Evolutionary conservation across 2,797 vertebrate species (phyloP), one percentile per base, ranked within the genome.

Genomic region (Threskiornis aethiopicus): DNA sequence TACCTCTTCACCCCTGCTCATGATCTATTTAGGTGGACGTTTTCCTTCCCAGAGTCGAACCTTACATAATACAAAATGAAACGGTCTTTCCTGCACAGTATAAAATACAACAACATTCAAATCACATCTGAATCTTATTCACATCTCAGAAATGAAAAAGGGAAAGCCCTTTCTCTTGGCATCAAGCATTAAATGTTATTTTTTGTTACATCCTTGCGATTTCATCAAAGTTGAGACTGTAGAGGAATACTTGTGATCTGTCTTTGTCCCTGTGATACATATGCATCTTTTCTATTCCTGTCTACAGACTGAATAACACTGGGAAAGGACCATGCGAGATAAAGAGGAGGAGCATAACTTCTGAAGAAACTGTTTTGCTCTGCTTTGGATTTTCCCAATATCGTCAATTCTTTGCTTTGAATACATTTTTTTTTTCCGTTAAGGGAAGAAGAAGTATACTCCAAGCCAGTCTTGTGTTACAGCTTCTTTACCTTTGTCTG

Each of bases 401-500:
- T 89, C 17, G 5, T 70, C 59, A 82, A 73, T 95, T 95, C 96
- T 97, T 97, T 97, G 93, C 97, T 97, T 97, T 93, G 83, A 96
- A 96, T 95, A 88, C 5, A 26, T 92, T 96, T 96, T 97, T 96
- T 97, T 94, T 96, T 67, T 14, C 93, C n/a, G 59, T 93, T 76
- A 96, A 95, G 91, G 86, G 88, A 96, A 87, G 89, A 92, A 97
- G 94, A 92, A 96, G 89, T 94, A 51, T 37, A 69, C 90, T 95
- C 51, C 26, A 58, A 96, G 96, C 86, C 95, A 83, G 97, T 39
- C 96, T 95, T 91, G 92, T 93, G 89, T 96, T 98, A 95, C 95
- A 91, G 89, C 97, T 96, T 87, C 95, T 97, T 97, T 98, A 97
- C 97, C 96, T 98, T 98, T 98, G 98, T 98, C 98, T 98, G 98